Evolutionary conservation across 2,888 invertebrate species (phyloP), one percentile per base, ranked within the genome.

Genomic region (Papilio gigon): DNA sequence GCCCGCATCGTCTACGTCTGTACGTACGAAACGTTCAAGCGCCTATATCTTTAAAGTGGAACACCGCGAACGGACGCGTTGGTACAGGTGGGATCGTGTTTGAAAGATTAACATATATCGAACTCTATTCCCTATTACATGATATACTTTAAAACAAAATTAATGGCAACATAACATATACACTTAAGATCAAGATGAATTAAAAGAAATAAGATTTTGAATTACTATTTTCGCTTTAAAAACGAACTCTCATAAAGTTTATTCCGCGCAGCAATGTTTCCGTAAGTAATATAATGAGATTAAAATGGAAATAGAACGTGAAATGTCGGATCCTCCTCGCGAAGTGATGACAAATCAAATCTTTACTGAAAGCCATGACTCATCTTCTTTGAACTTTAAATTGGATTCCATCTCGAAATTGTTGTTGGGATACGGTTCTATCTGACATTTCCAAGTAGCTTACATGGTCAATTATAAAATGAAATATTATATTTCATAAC

Each of bases 301-400:
- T 67, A 67, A 67, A 62, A 67, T 67, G 67, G 67, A 67, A 67
- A 62, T 56, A 67, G 67, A 56, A 62, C 67, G 62, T 56, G 33
- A 67, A 62, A 67, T 67, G 40, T 67, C 35, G 53, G 62, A 67
- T 62, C 62, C 61, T 17, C 42, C 33, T 47, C 8, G 58, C 42
- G 47, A 68, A 63, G 58, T 58, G 59, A 68, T 59, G 63, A 37
- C 59, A 64, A 68, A 68, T 68, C 59, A 63, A 68, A 68, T 68
- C 64, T 68, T 64, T 64, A 44, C 63, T 68, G 58, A 63, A 64
- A 68, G 68, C 44, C 47, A 67, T 56, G 63, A 62, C 44, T 58
- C 62, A 63, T 67, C 42, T 61, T 65, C 65, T 65, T 65, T 65
- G 65, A 65, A 65, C 56, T 65, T 65, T 42, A 56, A 65, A 58